Evolutionary conservation across 2,797 vertebrate genomes (phyloP).

Genomic region (Sebastes hubbsi): DNA sequence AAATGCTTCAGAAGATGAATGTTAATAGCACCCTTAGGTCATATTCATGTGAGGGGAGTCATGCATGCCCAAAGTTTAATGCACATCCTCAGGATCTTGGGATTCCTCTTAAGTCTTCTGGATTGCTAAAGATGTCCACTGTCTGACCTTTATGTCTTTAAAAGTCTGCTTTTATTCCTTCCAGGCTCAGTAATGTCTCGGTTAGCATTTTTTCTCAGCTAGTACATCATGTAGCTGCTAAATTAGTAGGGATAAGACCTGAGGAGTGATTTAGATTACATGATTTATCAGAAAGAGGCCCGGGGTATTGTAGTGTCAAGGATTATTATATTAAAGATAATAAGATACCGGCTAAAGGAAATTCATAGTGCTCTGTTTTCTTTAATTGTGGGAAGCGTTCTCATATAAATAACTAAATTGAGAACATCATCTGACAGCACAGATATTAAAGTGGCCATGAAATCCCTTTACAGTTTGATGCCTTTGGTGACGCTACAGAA

Average conservation of each 20-base stretch:
- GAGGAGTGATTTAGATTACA: constrained; percentile 1
- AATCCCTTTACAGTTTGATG: constrained; percentile 1
- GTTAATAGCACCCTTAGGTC: constrained; percentile 59
- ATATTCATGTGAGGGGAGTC: constrained; percentile 26
- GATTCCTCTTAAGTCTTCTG: constrained; percentile 9
- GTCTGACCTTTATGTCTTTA: constrained; percentile 10
- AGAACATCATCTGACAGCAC: constrained; percentile 1
- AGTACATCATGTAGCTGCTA: not conserved
- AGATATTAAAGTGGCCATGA: constrained; percentile 12
- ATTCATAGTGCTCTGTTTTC: not conserved
- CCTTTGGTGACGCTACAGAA: constrained; percentile 25
- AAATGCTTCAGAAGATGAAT: constrained; percentile 51
- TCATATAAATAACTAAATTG: not conserved
- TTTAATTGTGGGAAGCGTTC: not conserved
- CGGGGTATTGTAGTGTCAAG: not conserved
- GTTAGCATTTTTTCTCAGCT: not conserved
- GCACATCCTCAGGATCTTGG: not conserved
- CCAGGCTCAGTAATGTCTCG: not conserved
- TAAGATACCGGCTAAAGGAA: not conserved
- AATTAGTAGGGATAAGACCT: not conserved
- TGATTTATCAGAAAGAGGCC: not conserved
- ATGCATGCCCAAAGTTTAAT: constrained; percentile 24
- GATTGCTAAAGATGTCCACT: constrained; percentile 11
- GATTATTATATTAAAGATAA: constrained; percentile 21
- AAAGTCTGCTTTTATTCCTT: constrained; percentile 4